These are phyloP conservation scores for Pangasius mekongensis DNA, from an alignment of 2,797 vertebrate genomes.

Conservation along the genomic window DNA sequence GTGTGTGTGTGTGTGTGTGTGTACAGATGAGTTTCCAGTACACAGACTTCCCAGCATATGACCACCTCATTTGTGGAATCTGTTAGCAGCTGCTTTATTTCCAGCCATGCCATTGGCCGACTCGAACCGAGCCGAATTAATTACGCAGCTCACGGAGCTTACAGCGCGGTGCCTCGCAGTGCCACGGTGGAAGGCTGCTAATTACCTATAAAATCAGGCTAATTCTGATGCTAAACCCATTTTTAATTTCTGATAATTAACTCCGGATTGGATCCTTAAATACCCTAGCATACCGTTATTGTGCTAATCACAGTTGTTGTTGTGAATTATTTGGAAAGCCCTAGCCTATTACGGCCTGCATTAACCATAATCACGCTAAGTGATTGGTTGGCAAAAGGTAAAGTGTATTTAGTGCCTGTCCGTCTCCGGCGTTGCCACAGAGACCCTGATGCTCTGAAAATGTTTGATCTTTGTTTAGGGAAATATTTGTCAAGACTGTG, in stretches of 20 bases:
- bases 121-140: conserved; percentile 77
- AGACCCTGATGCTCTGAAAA: conserved; percentile 66
- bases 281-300: conserved; percentile 76
- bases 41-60: conserved; percentile 45
- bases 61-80: conserved; percentile 40
- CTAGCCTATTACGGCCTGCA: conserved; percentile 73
- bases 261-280: conserved; percentile 82
- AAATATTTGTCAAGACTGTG: conserved; percentile 72
- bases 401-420: conserved; percentile 27
- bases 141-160: conserved; percentile 79
- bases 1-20: conserved; percentile 32
- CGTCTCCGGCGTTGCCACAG: conserved; percentile 63
- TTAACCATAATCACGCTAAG: conserved; percentile 78
- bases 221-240: conserved; percentile 83
- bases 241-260: conserved; percentile 84
- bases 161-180: conserved; percentile 71
- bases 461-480: conserved; percentile 11
- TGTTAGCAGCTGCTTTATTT: conserved; percentile 69
- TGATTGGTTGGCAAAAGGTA: conserved; percentile 75
- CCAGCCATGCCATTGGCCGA: conserved; percentile 69
- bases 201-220: conserved; percentile 85
- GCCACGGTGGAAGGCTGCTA: conserved; percentile 74
- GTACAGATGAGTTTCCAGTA: conserved; percentile 16
- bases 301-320: conserved; percentile 78
- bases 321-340: conserved; percentile 71